Base-by-base conservation (phyloP, 2,113 vertebrate genomes). In the Tetrao urogallus region DNA sequence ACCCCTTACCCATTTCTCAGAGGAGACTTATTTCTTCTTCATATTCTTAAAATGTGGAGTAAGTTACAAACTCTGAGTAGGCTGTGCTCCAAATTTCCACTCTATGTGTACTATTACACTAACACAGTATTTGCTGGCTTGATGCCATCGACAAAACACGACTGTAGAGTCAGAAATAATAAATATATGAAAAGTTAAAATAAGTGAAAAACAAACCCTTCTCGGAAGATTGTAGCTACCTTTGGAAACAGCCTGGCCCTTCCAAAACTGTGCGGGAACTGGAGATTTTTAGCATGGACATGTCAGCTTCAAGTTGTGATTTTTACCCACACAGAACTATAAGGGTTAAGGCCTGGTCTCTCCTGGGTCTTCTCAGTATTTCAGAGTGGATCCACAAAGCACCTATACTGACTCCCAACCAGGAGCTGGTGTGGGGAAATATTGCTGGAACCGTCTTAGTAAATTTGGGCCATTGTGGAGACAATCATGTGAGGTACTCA, bases 281-380 rank as follows among this genome's bases (percentile, higher is more conserved):
- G n/a, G 8, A 36, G 34, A 66, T 32, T 80, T 83, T 70, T 48
- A 73, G 47, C 6, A 70, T 11, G 27, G 64, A 52, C 5, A 70
- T 13, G 32, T 58, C 4, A 90, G 30, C 54, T 70, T 69, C 32
- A 80, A 80, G n/a, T 65, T 21, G 8, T 27, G 22, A 61, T 66
- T 50, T 73, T 66, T 18, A 54, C 13, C 32, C 24, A 21, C 1
- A 40, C 0, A 0, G 16, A 88, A 88, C n/a, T 40, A 27, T 77
- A 65, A 80, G 20, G 5, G 2, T 6, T 24, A 50, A 63, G 11
- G 54, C 17, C 9, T 6, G 36, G 13, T 6, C 28, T 79, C 21
- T 77, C 32, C 34, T 82, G 63, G 54, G 40, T 19, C 28, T 70
- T 45, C 48, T 70, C 9, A 12, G 22, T 18, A 74, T 48, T 70